A percentile compares a stretch with the other conserved stretches of the same genome.
phyloP scores from a whole-genome alignment of 2,797 vertebrate species.

The Acanthurus lineatus region DNA sequence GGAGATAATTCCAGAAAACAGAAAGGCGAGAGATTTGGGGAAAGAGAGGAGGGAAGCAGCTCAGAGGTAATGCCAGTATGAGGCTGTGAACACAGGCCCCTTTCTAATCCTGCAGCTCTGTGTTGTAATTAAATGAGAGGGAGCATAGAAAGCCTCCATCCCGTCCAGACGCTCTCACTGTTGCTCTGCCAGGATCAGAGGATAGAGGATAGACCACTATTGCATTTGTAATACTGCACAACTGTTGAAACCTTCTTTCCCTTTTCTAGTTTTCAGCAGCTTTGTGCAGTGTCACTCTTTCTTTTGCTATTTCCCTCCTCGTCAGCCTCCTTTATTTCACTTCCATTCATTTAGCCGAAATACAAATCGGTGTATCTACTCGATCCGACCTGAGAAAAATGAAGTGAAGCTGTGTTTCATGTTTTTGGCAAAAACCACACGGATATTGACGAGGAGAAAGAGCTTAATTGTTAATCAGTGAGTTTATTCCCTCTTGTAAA shows the following conservation, averaged over 20 bases:
- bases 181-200: conserved; percentile 87
- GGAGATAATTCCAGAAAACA: conserved; percentile 78
- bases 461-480: not conserved
- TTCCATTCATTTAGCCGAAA: conserved; percentile 30
- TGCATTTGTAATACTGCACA: conserved; percentile 89
- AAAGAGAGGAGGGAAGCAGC: conserved; percentile 65
- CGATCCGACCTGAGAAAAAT: too few species aligned
- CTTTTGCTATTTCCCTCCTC: conserved; percentile 46
- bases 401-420: not conserved
- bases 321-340: conserved; percentile 40
- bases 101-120: conserved; percentile 86
- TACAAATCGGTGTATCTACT: not conserved
- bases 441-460: not conserved
- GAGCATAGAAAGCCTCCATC: conserved; percentile 80
- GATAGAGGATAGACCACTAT: conserved; percentile 87
- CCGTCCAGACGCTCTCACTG: conserved; percentile 87
- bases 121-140: conserved; percentile 86
- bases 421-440: not conserved
- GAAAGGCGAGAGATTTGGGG: conserved; percentile 75
- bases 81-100: conserved; percentile 88
- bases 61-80: conserved; percentile 77
- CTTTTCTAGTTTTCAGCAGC: conserved; percentile 64
- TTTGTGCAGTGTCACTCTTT: conserved; percentile 75
- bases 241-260: conserved; percentile 86
- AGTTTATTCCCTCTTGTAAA: conserved; percentile 29